phyloP scores from a whole-genome alignment of 2,888 invertebrate genomes.

The Heliconius cydno region DNA sequence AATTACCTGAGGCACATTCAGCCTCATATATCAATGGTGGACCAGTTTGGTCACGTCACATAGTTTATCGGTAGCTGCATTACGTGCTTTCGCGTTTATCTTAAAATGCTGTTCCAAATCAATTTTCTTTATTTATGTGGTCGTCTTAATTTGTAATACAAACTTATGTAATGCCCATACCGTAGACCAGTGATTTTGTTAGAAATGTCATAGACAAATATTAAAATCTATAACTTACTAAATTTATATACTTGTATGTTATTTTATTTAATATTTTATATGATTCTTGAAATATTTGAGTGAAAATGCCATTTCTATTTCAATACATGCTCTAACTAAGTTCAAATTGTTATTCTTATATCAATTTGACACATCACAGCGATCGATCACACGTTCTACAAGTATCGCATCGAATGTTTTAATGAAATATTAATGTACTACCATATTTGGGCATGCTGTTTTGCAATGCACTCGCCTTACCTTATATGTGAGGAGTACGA shows the following conservation, averaged over 20 bases:
- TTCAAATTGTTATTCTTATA: slow-evolving; percentile 48
- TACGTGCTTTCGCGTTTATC: slow-evolving; percentile 28
- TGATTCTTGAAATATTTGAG: neutral
- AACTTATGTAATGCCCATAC: slow-evolving; percentile 2
- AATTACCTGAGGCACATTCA: slow-evolving; percentile 2
- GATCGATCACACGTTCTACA: slow-evolving; percentile 55
- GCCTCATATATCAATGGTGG: slow-evolving; percentile 11
- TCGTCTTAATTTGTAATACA: slow-evolving; percentile 24
- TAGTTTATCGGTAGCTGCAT: slow-evolving; percentile 27
- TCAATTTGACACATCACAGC: slow-evolving; percentile 72
- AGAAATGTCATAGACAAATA: neutral
- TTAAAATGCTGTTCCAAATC: slow-evolving; percentile 25
- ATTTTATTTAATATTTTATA: neutral
- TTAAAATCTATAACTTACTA: neutral
- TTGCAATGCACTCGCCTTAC: slow-evolving; percentile 52
- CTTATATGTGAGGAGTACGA: slow-evolving; percentile 51
- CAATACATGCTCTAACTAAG: neutral
- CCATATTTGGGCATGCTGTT: slow-evolving; percentile 54
- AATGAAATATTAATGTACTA: slow-evolving; percentile 61
- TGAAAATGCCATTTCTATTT: neutral
- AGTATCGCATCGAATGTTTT: slow-evolving; percentile 51
- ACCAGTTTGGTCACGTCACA: slow-evolving; percentile 25
- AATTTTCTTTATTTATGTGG: slow-evolving; percentile 27
- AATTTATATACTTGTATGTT: neutral
- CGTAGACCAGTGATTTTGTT: slow-evolving; percentile 6